Evolutionary conservation across 2,113 vertebrate species (phyloP).

Genomic region (Herpetotheres cachinnans): DNA sequence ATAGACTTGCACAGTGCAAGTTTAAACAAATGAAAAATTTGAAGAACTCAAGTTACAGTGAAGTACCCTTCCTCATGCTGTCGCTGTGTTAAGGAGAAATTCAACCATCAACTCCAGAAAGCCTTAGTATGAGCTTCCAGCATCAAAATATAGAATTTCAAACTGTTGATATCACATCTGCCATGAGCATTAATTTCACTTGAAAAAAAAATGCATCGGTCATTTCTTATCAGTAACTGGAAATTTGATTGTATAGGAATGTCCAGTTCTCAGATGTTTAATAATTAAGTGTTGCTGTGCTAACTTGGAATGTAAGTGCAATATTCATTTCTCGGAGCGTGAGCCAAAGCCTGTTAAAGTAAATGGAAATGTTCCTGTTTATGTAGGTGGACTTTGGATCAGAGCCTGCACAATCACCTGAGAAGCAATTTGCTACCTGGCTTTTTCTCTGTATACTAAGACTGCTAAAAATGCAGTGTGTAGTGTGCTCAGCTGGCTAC

Average conservation of each 20-base stretch:
- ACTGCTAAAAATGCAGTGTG: background rate
- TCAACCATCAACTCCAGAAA: background rate
- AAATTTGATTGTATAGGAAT: background rate
- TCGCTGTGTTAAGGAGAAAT: background rate
- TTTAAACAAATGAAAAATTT: background rate
- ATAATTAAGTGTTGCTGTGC: background rate
- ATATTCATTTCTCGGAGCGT: background rate
- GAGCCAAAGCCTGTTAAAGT: conserved; percentile 32
- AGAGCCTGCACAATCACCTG: conserved; percentile 40
- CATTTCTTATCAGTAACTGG: background rate
- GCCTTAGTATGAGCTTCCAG: background rate
- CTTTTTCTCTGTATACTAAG: background rate
- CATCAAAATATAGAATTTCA: background rate
- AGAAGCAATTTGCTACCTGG: conserved; percentile 20
- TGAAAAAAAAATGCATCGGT: background rate
- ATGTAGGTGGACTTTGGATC: conserved; percentile 13
- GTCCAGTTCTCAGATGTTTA: background rate
- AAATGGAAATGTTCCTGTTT: conserved; percentile 11
- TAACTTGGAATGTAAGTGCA: background rate
- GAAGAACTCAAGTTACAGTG: background rate
- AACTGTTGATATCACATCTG: background rate
- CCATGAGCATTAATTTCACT: background rate
- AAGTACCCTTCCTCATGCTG: background rate
- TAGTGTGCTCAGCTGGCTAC: background rate
- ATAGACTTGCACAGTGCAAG: background rate